phyloP scores from a whole-genome alignment of 2,797 vertebrate species.

The Rhabdomys pumilio region DNA sequence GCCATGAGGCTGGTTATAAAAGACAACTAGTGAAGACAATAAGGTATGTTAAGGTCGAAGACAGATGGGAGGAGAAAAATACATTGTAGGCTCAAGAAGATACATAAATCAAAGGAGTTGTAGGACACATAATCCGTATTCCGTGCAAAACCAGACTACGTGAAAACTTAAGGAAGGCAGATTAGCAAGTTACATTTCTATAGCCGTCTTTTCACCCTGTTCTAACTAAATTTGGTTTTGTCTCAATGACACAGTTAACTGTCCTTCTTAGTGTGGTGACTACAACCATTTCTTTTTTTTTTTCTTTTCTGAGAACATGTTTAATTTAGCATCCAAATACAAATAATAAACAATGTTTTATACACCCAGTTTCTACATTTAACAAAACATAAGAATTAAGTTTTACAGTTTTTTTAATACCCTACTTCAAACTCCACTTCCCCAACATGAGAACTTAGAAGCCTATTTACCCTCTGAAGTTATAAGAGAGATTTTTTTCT shows the following conservation, averaged over 20 bases:
- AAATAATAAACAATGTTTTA: not conserved
- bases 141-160: not conserved
- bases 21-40: not conserved
- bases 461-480: not conserved
- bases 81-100: conserved; percentile 2
- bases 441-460: not conserved
- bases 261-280: not conserved
- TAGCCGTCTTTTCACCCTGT: not conserved
- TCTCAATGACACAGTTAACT: not conserved
- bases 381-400: not conserved
- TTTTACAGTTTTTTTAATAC: not conserved
- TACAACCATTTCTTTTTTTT: not conserved
- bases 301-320: not conserved
- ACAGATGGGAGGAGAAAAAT: not conserved
- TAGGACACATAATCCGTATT: not conserved
- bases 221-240: conserved; percentile 42
- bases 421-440: not conserved
- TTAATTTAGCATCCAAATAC: not conserved
- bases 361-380: not conserved
- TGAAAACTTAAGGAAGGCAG: not conserved
- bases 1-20: not conserved
- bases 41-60: not conserved
- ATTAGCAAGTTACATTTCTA: not conserved
- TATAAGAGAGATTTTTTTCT: not conserved
- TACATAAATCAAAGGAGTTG: not conserved